Base-by-base conservation (phyloP, 2,797 vertebrate species). In the Phoebastria nigripes region DNA sequence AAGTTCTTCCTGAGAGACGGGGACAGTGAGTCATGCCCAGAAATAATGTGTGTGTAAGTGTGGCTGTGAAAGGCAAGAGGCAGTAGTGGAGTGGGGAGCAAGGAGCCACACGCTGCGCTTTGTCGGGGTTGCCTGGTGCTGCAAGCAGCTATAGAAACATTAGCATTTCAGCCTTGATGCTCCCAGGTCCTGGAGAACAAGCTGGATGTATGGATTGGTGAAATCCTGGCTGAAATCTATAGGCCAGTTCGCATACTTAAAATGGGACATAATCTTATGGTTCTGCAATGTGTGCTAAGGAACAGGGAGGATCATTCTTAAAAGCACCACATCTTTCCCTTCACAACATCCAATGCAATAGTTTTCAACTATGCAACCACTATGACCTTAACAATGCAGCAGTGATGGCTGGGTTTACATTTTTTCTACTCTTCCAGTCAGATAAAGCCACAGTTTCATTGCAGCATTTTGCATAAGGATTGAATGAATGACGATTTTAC, bases 181-280 rank as follows among this genome's bases (percentile, higher is more conserved):
- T 82, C 12, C 29, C 49, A 41, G 46, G 41, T 70, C 79, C 69
- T 63, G 44, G 25, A 62, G 42, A 78, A 12, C 6, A 73, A 93
- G 4, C 3, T 62, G 71, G 33, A 35, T 63, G 37, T 39, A 49
- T 29, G 21, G 33, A 70, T 19, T 51, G 39, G 4, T 47, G 44
- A 93, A 81, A 84, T 80, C 20, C 21, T 82, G 33, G n/a, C n/a
- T 91, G 62, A 90, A 94, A 82, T 22, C 52, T 39, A 42, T 61
- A 56, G 33, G 42, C 33, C 25, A 65, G 46, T 73, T 81, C 7
- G 1, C 19, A 37, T 52, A 31, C n/a, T 62, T 51, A n/a, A 52
- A 73, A 54, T 8, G 7, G 35, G 54, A 76, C 18, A 65, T 37
- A 49, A 25, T 61, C 29, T 72, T 42, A 42, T 6, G 9, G 46